Percentiles rank a stretch among this genome's conserved stretches.
phyloP scores from a whole-genome alignment of 2,888 invertebrate genomes.

The Oscheius sp. region DNA sequence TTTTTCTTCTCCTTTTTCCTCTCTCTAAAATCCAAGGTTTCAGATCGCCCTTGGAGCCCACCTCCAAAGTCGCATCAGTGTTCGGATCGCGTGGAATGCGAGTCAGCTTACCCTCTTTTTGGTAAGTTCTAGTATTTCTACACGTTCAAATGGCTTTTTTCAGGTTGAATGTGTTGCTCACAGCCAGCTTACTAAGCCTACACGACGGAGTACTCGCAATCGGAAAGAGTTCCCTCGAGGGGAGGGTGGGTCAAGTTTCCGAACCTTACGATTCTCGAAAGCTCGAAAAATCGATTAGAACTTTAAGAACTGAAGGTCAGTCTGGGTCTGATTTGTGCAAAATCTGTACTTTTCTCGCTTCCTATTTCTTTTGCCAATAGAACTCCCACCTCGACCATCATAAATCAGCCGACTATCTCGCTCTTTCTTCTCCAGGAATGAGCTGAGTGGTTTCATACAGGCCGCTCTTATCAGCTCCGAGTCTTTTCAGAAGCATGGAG shows the following conservation, averaged over 20 bases:
- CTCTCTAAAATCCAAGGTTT: background rate
- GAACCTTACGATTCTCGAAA: too few species aligned
- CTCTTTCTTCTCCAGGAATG: background rate
- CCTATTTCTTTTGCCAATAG: too few species aligned
- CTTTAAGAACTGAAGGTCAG: too few species aligned
- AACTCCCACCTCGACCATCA: too few species aligned
- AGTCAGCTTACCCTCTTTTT: constrained; percentile 14
- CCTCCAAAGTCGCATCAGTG: constrained; percentile 27
- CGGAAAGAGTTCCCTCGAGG: background rate
- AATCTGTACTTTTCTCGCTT: too few species aligned
- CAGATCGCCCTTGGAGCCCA: constrained; percentile 29
- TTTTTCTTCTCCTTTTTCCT: constrained; percentile 5
- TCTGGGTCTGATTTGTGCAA: too few species aligned
- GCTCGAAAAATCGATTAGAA: too few species aligned
- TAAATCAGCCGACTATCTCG: background rate
- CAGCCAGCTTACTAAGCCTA: background rate
- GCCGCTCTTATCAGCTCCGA: too few species aligned
- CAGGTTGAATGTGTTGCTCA: constrained; percentile 19
- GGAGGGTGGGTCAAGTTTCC: background rate
- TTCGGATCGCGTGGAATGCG: constrained; percentile 21
- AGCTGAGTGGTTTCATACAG: too few species aligned
- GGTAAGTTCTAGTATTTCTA: constrained; percentile 1
- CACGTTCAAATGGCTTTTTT: background rate
- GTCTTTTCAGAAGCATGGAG: background rate
- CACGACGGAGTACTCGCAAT: constrained; percentile 8